Evolutionary conservation across 2,888 invertebrate species (phyloP).

Genomic region (Mesoligia furuncula): DNA sequence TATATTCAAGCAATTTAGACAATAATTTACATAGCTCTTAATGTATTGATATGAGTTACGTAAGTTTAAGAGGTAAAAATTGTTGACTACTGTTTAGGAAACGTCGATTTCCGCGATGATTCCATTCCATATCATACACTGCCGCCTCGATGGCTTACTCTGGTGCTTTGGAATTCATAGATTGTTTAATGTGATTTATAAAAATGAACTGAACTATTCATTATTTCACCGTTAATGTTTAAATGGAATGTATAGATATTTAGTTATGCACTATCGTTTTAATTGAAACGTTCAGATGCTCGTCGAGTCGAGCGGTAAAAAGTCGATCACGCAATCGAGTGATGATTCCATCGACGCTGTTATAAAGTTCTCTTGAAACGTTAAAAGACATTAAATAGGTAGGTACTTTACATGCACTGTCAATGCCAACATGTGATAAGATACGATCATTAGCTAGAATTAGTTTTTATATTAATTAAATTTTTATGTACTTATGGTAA

Average conservation of each 20-base stretch:
- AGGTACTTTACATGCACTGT: slow-evolving; percentile 64
- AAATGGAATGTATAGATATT: slow-evolving; percentile 43
- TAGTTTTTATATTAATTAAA: slow-evolving; percentile 66
- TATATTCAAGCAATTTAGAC: slow-evolving; percentile 64
- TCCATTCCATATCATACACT: slow-evolving; percentile 49
- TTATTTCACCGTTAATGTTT: slow-evolving; percentile 41
- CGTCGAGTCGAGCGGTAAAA: slow-evolving; percentile 29
- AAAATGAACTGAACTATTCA: slow-evolving; percentile 55
- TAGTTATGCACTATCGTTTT: slow-evolving; percentile 50
- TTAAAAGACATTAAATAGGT: slow-evolving; percentile 36
- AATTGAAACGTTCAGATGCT: slow-evolving; percentile 40
- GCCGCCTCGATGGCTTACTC: slow-evolving; percentile 33
- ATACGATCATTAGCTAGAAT: slow-evolving; percentile 70
- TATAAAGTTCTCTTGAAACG: slow-evolving; percentile 36
- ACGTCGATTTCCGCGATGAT: slow-evolving; percentile 25
- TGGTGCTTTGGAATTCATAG: slow-evolving; percentile 62
- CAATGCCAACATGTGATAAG: slow-evolving; percentile 79
- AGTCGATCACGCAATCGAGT: slow-evolving; percentile 28
- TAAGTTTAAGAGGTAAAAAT: slow-evolving; percentile 37
- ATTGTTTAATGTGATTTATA: slow-evolving; percentile 29
- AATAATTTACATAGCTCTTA: slow-evolving; percentile 54
- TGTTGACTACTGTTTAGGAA: slow-evolving; percentile 35
- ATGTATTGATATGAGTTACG: slow-evolving; percentile 34
- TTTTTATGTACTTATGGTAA: slow-evolving; percentile 80
- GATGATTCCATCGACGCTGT: slow-evolving; percentile 32